A percentile compares a stretch with the other conserved stretches of the same genome.
Conservation (phyloP, 2,888 invertebrate genomes). For the Tholera decimalis region DNA sequence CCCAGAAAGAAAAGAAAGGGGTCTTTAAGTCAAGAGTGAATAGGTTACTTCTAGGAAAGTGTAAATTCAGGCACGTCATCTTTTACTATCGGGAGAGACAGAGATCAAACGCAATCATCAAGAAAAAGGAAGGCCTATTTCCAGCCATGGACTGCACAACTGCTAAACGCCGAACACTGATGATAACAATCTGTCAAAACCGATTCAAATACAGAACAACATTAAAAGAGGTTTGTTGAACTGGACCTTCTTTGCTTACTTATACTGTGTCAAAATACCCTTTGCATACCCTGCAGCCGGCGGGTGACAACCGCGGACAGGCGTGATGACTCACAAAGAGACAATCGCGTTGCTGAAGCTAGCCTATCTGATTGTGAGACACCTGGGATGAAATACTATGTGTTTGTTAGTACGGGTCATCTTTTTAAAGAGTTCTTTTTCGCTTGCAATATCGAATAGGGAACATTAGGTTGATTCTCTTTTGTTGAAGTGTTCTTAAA, state of each 20-base stretch:
- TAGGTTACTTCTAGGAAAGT: too few relatives aligned
- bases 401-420: slow-evolving; percentile 47
- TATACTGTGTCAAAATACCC: slow-evolving; percentile 17
- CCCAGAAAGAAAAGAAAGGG: too few relatives aligned
- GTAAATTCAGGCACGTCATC: too few relatives aligned
- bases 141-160: neutral
- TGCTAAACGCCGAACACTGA: neutral
- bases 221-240: neutral
- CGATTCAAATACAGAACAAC: neutral
- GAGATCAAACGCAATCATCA: neutral
- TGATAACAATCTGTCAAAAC: neutral
- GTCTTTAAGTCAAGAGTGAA: too few relatives aligned
- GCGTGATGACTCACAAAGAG: slow-evolving; percentile 63
- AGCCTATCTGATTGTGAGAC: slow-evolving; percentile 52
- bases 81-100: too few relatives aligned
- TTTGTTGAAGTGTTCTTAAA: neutral
- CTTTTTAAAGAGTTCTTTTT: slow-evolving; percentile 17
- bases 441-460: neutral
- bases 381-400: slow-evolving; percentile 53
- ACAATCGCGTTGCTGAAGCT: slow-evolving; percentile 51
- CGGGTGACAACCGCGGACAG: slow-evolving; percentile 59
- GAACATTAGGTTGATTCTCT: neutral
- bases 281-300: slow-evolving; percentile 42
- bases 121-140: neutral
- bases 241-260: slow-evolving; percentile 11